These are phyloP conservation scores for Microplitis manilae DNA, from an alignment of 2,888 invertebrate species.

Conservation along the genomic window DNA sequence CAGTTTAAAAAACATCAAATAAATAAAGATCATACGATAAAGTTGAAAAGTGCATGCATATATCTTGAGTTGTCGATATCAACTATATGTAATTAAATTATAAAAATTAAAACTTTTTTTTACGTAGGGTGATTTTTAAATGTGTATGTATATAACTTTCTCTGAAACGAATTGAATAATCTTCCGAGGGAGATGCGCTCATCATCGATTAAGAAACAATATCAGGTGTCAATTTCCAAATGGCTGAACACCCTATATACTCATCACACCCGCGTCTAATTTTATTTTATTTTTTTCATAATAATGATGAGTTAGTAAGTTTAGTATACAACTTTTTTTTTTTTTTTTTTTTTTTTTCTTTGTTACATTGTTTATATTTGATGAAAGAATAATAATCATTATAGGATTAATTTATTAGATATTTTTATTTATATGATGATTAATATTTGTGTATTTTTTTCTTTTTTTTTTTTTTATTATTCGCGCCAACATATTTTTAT, in stretches of 20 bases:
- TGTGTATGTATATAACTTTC: neutral
- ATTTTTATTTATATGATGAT: neutral
- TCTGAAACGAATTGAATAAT: slow-evolving; percentile 48
- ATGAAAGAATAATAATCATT: neutral
- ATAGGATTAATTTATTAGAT: neutral
- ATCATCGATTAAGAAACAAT: slow-evolving; percentile 45
- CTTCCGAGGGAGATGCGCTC: slow-evolving; percentile 26
- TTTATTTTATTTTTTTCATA: slow-evolving; percentile 26
- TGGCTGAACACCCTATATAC: slow-evolving; percentile 57
- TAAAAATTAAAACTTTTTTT: neutral
- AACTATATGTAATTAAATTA: too few relatives aligned
- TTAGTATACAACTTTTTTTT: too few relatives aligned
- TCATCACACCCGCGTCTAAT: slow-evolving; percentile 51
- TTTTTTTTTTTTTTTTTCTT: neutral
- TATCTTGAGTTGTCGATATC: too few relatives aligned
- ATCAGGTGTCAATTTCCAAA: slow-evolving; percentile 69
- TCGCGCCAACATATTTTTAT: neutral
- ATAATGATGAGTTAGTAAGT: neutral
- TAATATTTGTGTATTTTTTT: neutral
- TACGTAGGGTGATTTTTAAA: neutral
- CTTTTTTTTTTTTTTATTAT: neutral
- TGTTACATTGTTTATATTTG: neutral
- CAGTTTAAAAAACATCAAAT: neutral
- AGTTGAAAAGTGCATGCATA: neutral
- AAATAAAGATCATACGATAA: neutral